Evolutionary conservation across 2,113 vertebrate species (phyloP), one percentile per base, ranked within the genome.

Genomic region (Orientallactaga bullata): DNA sequence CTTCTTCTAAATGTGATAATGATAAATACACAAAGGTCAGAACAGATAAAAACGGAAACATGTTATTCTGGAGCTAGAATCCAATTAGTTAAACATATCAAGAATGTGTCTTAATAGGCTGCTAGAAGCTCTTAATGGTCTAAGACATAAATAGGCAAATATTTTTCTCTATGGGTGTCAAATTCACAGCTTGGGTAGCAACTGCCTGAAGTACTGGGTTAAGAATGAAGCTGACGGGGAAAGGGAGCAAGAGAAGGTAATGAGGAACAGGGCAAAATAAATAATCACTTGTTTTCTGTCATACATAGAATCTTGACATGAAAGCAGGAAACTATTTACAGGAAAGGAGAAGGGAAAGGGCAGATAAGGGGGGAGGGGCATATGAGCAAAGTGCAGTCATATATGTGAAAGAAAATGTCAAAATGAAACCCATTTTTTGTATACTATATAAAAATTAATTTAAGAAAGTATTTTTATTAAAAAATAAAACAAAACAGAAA

Each of bases 21-120:
- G 61, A 71, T 69, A 66, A 68, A 65, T 65, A 32, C 1, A n/a
- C 35, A 85, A 68, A 89, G 20, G 23, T 72, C 18, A 77, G 42
- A 16, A 42, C 20, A 51, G 10, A 58, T 66, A 30, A 42, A 89
- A 77, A 80, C 28, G 21, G 0, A 37, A 74, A 37, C 65, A 6
- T 42, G 66, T 85, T 55, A 81, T 90, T 73, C 30, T 60, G 30
- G 55, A 84, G 42, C 32, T 68, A 89, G 82, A 89, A 83, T 71
- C 26, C 65, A 65, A 82, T 83, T 93, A n/a, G 28, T 83, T 71
- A 55, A 92, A 73, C 20, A 74, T 39, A 79, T 69, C 39, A 82
- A 87, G 26, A 73, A 10, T 39, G 32, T 42, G 32, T 39, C 8
- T 87, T 72, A 58, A 47, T 39, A 80, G 39, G 7, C 16, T 55